Conservation (phyloP, 2,888 invertebrate genomes). For the Phymatocera aterrima region DNA sequence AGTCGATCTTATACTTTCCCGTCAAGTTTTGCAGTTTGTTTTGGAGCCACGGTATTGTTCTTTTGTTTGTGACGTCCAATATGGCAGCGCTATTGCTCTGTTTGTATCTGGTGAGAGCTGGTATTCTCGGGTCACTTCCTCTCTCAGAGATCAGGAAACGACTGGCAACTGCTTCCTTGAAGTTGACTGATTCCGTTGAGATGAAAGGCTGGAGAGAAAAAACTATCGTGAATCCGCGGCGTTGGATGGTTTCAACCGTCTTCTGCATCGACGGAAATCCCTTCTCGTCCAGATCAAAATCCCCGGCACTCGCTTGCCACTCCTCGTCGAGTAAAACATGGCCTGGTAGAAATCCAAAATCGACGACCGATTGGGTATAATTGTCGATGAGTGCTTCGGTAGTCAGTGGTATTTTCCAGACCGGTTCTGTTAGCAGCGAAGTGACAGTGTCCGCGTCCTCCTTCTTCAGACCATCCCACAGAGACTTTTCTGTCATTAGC, state of each 20-base stretch:
- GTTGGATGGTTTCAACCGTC: constrained; percentile 87
- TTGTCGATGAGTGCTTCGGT: constrained; percentile 84
- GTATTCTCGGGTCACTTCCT: constrained; percentile 86
- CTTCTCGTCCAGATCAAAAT: constrained; percentile 86
- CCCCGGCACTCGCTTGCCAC: constrained; percentile 91
- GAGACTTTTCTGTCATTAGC: constrained; percentile 85
- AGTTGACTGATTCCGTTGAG: constrained; percentile 89
- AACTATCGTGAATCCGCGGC: constrained; percentile 91
- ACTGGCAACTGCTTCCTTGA: constrained; percentile 86
- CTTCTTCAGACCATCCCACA: constrained; percentile 90
- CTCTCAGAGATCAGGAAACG: constrained; percentile 88
- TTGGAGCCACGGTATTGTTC: constrained; percentile 87
- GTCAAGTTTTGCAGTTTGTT: constrained; percentile 84
- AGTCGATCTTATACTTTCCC: constrained; percentile 87
- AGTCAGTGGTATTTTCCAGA: constrained; percentile 89
- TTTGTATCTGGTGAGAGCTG: constrained; percentile 89
- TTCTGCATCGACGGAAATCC: constrained; percentile 88
- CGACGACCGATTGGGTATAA: constrained; percentile 90
- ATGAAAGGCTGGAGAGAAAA: constrained; percentile 95
- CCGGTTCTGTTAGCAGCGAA: constrained; percentile 87
- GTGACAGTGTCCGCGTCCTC: constrained; percentile 85
- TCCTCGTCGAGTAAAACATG: constrained; percentile 88
- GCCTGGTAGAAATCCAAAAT: constrained; percentile 86
- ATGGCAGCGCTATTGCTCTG: constrained; percentile 88
- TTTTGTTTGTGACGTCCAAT: constrained; percentile 90